A percentile compares a stretch with the other conserved stretches of the same genome.
Conservation (phyloP, 2,113 vertebrate species). For the Lynx canadensis region DNA sequence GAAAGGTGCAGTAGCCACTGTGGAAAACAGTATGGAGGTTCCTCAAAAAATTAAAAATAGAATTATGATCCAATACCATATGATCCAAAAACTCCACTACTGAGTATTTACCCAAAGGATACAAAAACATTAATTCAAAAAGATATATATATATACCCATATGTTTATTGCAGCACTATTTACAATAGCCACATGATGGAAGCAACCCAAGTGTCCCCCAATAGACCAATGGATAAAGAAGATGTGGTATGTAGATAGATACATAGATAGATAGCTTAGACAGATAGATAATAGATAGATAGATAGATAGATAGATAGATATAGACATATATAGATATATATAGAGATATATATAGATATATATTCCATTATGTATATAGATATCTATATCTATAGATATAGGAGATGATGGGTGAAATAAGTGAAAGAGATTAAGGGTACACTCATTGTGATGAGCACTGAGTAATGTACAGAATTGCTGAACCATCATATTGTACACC, state of each 20-base stretch:
- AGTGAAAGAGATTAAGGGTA: not conserved
- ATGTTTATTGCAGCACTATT: not conserved
- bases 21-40: not conserved
- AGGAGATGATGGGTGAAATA: not conserved
- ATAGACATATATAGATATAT: too few relatives aligned
- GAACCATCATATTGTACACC: not conserved
- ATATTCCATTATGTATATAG: too few relatives aligned
- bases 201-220: not conserved
- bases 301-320: too few relatives aligned
- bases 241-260: not conserved
- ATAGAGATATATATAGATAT: too few relatives aligned
- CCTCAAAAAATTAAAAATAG: not conserved
- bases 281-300: too few relatives aligned
- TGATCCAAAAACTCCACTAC: not conserved
- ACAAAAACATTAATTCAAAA: not conserved
- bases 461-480: not conserved
- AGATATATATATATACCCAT: not conserved
- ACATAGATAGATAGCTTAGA: too few relatives aligned
- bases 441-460: not conserved
- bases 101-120: not conserved
- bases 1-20: not conserved
- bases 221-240: not conserved
- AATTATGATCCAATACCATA: not conserved
- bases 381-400: too few relatives aligned
- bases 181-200: not conserved